Conservation (phyloP, 1,140 invertebrate genomes). For the Sitobion miscanthi region DNA sequence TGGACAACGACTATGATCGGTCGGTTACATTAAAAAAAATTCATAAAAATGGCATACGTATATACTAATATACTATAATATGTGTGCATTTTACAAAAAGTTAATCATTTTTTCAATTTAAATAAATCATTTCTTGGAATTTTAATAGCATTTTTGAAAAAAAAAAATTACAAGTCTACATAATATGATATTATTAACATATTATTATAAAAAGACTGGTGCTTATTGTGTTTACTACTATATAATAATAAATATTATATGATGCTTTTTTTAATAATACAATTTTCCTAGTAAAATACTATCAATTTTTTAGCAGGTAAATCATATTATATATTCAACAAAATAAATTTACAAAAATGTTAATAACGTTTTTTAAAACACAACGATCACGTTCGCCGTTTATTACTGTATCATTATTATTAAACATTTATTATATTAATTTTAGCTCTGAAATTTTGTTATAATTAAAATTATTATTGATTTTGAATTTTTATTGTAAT, state of each 20-base stretch:
- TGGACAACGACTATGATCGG: background rate
- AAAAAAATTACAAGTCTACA: slow-evolving; percentile 34
- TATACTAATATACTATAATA: slow-evolving; percentile 7
- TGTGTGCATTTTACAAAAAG: background rate
- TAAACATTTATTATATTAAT: slow-evolving; percentile 47
- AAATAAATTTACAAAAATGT: background rate
- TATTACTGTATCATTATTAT: slow-evolving; percentile 18
- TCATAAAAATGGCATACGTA: background rate
- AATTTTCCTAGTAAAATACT: background rate
- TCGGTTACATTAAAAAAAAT: background rate
- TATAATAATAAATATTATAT: slow-evolving; percentile 13
- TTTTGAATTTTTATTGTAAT: slow-evolving; percentile 47
- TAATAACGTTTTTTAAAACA: background rate
- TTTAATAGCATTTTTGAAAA: slow-evolving; percentile 31
- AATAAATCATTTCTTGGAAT: slow-evolving; percentile 28
- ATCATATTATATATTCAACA: background rate
- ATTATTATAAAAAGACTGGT: slow-evolving; percentile 52
- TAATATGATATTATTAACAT: slow-evolving; percentile 14
- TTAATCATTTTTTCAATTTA: slow-evolving; percentile 30
- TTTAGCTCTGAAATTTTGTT: slow-evolving; percentile 52
- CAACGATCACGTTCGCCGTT: background rate
- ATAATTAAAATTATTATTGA: slow-evolving; percentile 30
- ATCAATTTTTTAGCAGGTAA: background rate
- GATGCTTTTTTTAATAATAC: slow-evolving; percentile 18
- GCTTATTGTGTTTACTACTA: slow-evolving; percentile 49